Percentiles rank a stretch among this genome's conserved stretches.
phyloP scores from a whole-genome alignment of 2,888 invertebrate genomes.

The Stenolophus ochropezus region DNA sequence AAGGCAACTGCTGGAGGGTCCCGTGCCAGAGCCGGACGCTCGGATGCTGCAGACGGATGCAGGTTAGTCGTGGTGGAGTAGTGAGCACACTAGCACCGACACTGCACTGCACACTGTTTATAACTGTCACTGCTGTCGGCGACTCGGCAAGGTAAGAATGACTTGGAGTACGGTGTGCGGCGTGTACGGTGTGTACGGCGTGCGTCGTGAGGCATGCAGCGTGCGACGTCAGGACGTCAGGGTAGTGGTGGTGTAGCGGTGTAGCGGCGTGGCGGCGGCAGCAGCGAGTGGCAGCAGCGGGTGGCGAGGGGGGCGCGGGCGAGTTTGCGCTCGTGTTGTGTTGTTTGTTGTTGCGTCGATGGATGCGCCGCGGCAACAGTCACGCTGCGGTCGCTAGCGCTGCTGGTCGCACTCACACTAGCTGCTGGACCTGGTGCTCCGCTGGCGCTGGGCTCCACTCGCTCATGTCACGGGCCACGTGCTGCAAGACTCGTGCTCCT shows the following conservation, averaged over 20 bases:
- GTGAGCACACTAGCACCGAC: slow-evolving; percentile 33
- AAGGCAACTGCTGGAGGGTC: slow-evolving; percentile 70
- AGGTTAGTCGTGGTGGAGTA: too few species aligned
- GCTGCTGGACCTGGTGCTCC: background rate
- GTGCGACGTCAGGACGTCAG: slow-evolving; percentile 31
- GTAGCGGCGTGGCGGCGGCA: slow-evolving; percentile 13
- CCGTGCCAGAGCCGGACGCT: slow-evolving; percentile 62
- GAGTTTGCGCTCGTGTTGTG: slow-evolving; percentile 56
- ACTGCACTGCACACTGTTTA: slow-evolving; percentile 55
- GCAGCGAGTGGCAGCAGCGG: slow-evolving; percentile 11
- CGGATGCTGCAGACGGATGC: background rate
- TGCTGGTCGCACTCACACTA: slow-evolving; percentile 25
- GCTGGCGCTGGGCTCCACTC: slow-evolving; percentile 66
- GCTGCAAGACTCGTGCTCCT: slow-evolving; percentile 18
- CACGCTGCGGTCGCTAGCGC: slow-evolving; percentile 54
- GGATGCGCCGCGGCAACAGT: slow-evolving; percentile 57
- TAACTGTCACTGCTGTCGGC: slow-evolving; percentile 49
- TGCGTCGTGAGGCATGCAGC: slow-evolving; percentile 44
- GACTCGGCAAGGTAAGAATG: background rate
- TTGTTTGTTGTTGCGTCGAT: slow-evolving; percentile 60
- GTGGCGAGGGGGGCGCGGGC: slow-evolving; percentile 42
- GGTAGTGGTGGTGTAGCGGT: slow-evolving; percentile 15
- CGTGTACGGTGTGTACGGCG: slow-evolving; percentile 17
- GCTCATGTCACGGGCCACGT: slow-evolving; percentile 70
- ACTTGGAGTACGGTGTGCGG: background rate